Evolutionary conservation across 1,140 invertebrate species (phyloP).

Genomic region (Drosophila setifemur): DNA sequence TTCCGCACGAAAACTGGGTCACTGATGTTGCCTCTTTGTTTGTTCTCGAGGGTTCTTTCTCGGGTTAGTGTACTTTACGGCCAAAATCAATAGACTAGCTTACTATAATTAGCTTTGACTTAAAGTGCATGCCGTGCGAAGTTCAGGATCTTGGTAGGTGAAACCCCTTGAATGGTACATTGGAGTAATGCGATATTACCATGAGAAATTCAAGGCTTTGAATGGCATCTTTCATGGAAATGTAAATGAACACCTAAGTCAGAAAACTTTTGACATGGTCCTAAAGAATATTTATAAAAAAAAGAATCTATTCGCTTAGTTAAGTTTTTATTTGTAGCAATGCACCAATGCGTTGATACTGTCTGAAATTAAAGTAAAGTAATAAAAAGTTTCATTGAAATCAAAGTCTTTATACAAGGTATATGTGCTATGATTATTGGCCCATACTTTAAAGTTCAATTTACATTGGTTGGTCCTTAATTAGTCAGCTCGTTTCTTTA

Average conservation of each 20-base stretch:
- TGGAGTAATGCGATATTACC: constrained; percentile 23
- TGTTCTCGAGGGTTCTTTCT: constrained; percentile 30
- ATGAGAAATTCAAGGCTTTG: background rate
- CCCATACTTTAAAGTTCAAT: too few species aligned
- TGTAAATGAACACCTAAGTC: too few species aligned
- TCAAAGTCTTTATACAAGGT: too few species aligned
- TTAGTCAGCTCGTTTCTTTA: background rate
- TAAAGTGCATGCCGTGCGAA: constrained; percentile 52
- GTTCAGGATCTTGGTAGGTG: constrained; percentile 21
- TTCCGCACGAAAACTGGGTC: constrained; percentile 54
- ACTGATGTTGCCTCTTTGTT: constrained; percentile 42
- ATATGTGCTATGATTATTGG: too few species aligned
- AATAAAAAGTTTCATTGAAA: too few species aligned
- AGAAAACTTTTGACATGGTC: too few species aligned
- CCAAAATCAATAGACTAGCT: constrained; percentile 58
- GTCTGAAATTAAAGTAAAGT: too few species aligned
- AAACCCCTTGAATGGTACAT: background rate
- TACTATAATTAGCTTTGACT: constrained; percentile 57
- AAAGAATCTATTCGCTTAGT: too few species aligned
- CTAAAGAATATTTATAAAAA: too few species aligned
- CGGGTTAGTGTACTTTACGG: constrained; percentile 61
- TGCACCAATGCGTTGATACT: too few species aligned
- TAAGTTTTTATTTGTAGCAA: too few species aligned
- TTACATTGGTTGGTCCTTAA: too few species aligned
- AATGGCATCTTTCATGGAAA: background rate